Base-by-base conservation (phyloP, 1,140 invertebrate genomes). In the Cyphomyrmex costatus region DNA sequence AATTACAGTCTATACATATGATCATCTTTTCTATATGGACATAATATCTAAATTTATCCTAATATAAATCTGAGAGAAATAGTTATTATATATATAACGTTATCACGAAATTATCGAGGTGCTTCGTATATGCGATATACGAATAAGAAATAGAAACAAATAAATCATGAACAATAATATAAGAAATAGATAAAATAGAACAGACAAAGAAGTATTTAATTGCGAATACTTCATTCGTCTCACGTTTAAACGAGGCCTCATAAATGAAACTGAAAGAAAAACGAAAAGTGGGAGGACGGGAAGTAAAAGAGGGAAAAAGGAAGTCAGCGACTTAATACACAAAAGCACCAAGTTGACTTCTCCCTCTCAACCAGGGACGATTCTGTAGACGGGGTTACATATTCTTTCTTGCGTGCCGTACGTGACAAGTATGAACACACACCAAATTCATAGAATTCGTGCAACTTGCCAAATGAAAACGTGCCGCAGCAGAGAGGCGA, bases 291-390 rank as follows among this genome's bases (percentile, higher is more conserved):
- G 73, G 24, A 60, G 24, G 36, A 42, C 33, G 51, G 42, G 16
- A 51, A 51, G 42, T 60, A 14, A 65, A 58, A 76, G 24, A 24
- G 36, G 27, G 70, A 88, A 49, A 30, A 49, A 36, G 53, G 16
- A 24, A 56, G 14, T 12, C 65, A 65, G 56, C 74, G 76, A 89
- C 90, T 91, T 91, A 91, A 91, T 89, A 86, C 89, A 90, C 77
- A 87, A 85, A 86, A 83, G 79, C 79, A 63, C 83, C 82, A 85
- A 86, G 77, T 90, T 90, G 83, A 82, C 83, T 88, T 51, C 49
- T 66, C n/a, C 21, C 36, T 12, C 14, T 24, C 14, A 3, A 14
- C 24, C 49, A 42, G 80, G 83, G 33, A 89, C 79, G 65, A 89
- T 89, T 88, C 86, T 42, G 46, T 46, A 63, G 73, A 63, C 58